A percentile compares a stretch with the other conserved stretches of the same genome.
phyloP scores from a whole-genome alignment of 2,888 invertebrate species.

The Hyppa rectilinea region DNA sequence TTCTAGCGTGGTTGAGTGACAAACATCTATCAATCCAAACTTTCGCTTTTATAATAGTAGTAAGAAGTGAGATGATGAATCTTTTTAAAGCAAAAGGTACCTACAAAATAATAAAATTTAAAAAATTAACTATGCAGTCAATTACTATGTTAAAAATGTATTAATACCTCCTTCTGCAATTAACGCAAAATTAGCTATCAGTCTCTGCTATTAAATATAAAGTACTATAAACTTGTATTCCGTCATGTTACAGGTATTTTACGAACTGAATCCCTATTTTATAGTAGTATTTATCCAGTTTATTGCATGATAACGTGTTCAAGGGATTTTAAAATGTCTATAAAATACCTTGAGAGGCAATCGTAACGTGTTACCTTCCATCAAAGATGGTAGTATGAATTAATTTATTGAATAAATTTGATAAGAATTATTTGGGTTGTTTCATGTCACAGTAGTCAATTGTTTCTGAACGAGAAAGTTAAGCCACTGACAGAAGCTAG shows the following conservation, averaged over 20 bases:
- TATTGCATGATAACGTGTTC: slow-evolving; percentile 55
- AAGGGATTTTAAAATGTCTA: slow-evolving; percentile 51
- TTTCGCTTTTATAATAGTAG: too few relatives aligned
- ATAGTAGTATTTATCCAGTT: slow-evolving; percentile 53
- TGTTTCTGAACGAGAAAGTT: neutral
- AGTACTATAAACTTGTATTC: slow-evolving; percentile 26
- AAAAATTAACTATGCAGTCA: neutral
- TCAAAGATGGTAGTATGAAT: neutral
- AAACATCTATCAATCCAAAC: too few relatives aligned
- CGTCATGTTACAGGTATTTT: slow-evolving; percentile 32
- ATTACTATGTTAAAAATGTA: neutral
- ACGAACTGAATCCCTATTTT: slow-evolving; percentile 46
- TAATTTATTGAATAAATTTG: too few relatives aligned
- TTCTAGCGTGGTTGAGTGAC: too few relatives aligned
- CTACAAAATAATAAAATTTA: neutral
- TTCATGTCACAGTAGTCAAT: neutral
- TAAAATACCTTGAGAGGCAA: slow-evolving; percentile 46
- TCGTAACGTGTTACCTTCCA: slow-evolving; percentile 21
- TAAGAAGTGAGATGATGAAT: too few relatives aligned
- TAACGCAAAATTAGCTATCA: slow-evolving; percentile 9
- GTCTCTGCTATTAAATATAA: neutral
- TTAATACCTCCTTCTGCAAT: too few relatives aligned
- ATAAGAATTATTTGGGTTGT: neutral
- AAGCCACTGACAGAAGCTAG: too few relatives aligned
- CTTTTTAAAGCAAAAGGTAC: too few relatives aligned